Evolutionary conservation across 2,888 invertebrate genomes (phyloP).

Genomic region (Andrena camellia): DNA sequence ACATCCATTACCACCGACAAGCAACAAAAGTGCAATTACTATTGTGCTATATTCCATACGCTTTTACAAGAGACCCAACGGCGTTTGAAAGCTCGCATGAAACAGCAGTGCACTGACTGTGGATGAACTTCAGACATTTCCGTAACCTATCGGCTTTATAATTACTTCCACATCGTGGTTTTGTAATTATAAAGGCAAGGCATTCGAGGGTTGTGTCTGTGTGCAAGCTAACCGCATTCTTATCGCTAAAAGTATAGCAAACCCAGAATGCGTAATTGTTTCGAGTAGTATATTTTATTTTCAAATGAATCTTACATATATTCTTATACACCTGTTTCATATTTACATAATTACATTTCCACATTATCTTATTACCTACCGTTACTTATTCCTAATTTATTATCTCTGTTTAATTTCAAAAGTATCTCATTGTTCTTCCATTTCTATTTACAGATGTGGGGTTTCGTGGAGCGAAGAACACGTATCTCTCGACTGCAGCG

Average conservation of each 20-base stretch:
- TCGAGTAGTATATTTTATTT: too few species aligned
- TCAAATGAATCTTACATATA: too few species aligned
- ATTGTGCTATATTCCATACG: not conserved
- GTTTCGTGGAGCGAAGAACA: slow-evolving; percentile 93
- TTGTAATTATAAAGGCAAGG: slow-evolving; percentile 28
- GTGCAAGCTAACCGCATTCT: not conserved
- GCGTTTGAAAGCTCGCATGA: not conserved
- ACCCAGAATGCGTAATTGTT: too few species aligned
- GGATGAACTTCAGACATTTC: slow-evolving; percentile 56
- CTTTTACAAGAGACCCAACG: not conserved
- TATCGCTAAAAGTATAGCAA: not conserved
- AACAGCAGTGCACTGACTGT: not conserved
- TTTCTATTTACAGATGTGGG: slow-evolving; percentile 87
- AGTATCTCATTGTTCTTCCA: too few species aligned
- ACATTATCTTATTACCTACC: too few species aligned
- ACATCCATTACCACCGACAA: not conserved
- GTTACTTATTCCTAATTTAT: too few species aligned
- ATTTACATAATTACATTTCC: too few species aligned
- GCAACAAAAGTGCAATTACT: not conserved
- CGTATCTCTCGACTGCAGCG: slow-evolving; percentile 91
- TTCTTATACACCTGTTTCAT: too few species aligned
- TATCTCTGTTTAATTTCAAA: too few species aligned
- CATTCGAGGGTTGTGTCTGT: not conserved
- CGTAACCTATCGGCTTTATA: slow-evolving; percentile 54
- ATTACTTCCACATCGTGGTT: slow-evolving; percentile 41